A percentile compares a stretch with the other conserved stretches of the same genome.
Evolutionary conservation across 2,888 invertebrate species (phyloP).

Genomic region (Tetrapedia diversipes): DNA sequence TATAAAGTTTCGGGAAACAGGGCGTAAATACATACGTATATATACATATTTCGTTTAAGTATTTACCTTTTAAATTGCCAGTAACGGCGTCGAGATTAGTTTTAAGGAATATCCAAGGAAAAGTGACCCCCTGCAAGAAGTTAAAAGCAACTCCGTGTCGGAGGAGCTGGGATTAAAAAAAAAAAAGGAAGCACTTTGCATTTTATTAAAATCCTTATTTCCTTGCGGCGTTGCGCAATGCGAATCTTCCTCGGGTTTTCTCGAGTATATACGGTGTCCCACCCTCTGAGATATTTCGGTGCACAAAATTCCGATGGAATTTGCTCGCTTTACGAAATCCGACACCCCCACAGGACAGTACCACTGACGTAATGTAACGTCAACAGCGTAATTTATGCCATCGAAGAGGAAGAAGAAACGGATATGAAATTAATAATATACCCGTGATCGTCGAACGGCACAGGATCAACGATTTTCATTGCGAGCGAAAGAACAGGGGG

Average conservation of each 20-base stretch:
- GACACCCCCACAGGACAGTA: neutral
- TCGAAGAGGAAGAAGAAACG: no score
- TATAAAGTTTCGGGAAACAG: no score
- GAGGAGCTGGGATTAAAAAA: neutral
- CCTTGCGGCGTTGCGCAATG: neutral
- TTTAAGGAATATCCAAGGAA: neutral
- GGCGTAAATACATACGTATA: no score
- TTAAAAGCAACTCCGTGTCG: constrained; percentile 9
- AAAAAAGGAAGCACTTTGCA: constrained; percentile 10
- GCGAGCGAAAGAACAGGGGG: neutral
- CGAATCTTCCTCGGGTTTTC: neutral
- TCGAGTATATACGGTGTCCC: neutral
- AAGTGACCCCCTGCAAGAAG: neutral
- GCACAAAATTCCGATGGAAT: neutral
- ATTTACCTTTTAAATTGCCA: neutral
- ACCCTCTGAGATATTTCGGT: neutral
- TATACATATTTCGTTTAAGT: no score
- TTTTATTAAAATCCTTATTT: constrained; percentile 16
- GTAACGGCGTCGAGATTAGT: constrained; percentile 1
- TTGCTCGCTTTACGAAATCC: neutral
- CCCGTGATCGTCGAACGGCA: neutral
- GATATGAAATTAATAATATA: no score
- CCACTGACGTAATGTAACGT: no score
- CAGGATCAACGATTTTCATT: constrained; percentile 35
- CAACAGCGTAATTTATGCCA: no score